phyloP scores from a whole-genome alignment of 2,888 invertebrate genomes.

The Candidula unifasciata region DNA sequence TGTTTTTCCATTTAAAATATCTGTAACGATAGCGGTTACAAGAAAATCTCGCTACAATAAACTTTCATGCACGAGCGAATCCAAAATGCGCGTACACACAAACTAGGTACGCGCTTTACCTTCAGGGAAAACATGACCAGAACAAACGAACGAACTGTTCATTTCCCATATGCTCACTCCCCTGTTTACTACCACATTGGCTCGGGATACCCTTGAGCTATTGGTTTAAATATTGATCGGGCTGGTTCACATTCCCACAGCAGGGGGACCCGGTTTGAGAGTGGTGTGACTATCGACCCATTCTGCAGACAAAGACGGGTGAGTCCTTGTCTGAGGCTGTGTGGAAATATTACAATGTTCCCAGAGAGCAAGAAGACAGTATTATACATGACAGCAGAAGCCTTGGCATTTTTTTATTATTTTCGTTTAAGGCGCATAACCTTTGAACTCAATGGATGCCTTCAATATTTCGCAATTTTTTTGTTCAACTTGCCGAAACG shows the following conservation, averaged over 20 bases:
- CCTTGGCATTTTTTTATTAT: not conserved
- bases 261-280: not conserved
- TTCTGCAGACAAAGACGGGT: slow-evolving; percentile 9
- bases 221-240: slow-evolving; percentile 28
- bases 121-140: not conserved
- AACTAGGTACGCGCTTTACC: not conserved
- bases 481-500: no score
- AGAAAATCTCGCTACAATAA: not conserved
- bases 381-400: not conserved
- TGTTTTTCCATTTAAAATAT: no score
- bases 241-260: not conserved
- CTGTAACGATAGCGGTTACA: not conserved
- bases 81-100: not conserved
- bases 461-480: no score
- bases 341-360: not conserved
- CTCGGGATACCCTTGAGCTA: not conserved
- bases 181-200: not conserved
- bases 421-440: not conserved
- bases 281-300: slow-evolving; percentile 1
- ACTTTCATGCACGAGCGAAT: slow-evolving; percentile 1
- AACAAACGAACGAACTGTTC: not conserved
- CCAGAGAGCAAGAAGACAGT: not conserved
- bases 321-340: not conserved
- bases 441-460: not conserved
- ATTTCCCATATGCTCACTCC: not conserved